Base-by-base conservation (phyloP, 2,888 invertebrate genomes). In the Lasioglossum oenotherae region DNA sequence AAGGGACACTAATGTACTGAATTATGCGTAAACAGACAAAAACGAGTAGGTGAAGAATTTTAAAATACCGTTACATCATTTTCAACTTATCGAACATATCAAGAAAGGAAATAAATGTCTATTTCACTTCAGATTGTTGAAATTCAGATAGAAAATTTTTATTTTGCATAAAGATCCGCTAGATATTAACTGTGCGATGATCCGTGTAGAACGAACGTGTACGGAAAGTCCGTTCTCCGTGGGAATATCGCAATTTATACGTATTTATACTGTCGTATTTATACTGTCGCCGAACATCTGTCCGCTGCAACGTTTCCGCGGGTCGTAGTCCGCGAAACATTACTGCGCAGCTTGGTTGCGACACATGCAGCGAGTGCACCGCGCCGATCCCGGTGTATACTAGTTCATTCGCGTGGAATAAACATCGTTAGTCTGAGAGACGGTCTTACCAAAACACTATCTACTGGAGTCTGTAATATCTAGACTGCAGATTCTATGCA, bases 221-320 rank as follows among this genome's bases (percentile, higher is more conserved):
- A 35, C n/a, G 38, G 31, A 27, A 53, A 41, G 69, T 69, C 57
- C 53, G 80, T 76, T 44, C 19, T 44, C 16, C 27, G 19, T n/a
- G 67, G 41, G 27, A 31, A 46, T 46, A 35, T 64, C 19, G 74
- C 69, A 5, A 69, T 14, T 31, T 31, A 31, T 31, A 31, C 31
- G 57, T 69, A 80, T 74, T 80, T 80, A 69, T 38, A 76, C 35
- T 41, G 60, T 76, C 60, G 57, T 69, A 80, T 74, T 80, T 80
- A 69, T 38, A 76, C 35, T 41, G 60, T 76, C 60, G 38, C n/a
- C n/a, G 41, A 60, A 35, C 83, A 80, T 74, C 78, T 84, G 84
- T 74, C 78, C 35, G 23, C 49, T 16, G 16, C 84, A 77, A 77
- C 64, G 49, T 31, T 77, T n/a, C 46, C 74, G 38, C 23, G 35